A percentile compares a stretch with the other conserved stretches of the same genome.
Evolutionary conservation across 2,113 vertebrate genomes (phyloP).

Genomic region (Pteruthius melanotis): DNA sequence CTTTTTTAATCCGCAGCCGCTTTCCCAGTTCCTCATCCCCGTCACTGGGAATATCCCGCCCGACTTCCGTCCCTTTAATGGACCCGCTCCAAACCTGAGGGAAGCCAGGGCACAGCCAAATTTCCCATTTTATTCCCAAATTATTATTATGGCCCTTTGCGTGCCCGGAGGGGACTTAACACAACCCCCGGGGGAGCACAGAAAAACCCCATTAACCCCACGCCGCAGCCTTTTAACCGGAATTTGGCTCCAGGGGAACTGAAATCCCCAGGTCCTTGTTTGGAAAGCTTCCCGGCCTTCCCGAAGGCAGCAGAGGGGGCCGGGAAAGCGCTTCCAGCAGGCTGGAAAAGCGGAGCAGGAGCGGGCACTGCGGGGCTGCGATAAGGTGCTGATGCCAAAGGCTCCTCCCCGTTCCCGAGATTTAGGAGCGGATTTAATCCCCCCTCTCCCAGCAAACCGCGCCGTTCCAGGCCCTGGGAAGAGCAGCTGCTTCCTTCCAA

Average conservation of each 20-base stretch:
- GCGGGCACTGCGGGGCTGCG: not conserved
- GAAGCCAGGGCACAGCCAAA: not conserved
- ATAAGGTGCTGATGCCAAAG: not conserved
- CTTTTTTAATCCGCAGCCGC: not conserved
- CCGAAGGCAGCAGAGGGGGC: not conserved
- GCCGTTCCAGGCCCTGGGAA: not conserved
- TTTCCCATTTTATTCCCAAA: not conserved
- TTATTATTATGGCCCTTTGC: not conserved
- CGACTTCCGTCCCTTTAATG: not conserved
- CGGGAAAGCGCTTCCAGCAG: not conserved
- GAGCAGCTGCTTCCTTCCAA: not conserved
- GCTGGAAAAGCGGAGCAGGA: not conserved
- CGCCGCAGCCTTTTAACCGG: not conserved
- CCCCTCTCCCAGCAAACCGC: not conserved
- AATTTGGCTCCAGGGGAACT: not conserved
- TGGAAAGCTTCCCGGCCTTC: slow-evolving; percentile 18
- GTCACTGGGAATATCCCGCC: not conserved
- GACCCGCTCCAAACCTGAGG: not conserved
- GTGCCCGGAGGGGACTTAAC: not conserved
- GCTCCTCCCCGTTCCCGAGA: fast-evolving
- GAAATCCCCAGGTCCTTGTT: not conserved
- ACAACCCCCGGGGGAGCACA: not conserved
- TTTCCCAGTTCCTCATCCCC: not conserved
- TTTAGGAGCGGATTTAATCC: not conserved
- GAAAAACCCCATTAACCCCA: not conserved